Base-by-base conservation (phyloP, 2,113 vertebrate species). In the Pomatorhinus ruficollis region DNA sequence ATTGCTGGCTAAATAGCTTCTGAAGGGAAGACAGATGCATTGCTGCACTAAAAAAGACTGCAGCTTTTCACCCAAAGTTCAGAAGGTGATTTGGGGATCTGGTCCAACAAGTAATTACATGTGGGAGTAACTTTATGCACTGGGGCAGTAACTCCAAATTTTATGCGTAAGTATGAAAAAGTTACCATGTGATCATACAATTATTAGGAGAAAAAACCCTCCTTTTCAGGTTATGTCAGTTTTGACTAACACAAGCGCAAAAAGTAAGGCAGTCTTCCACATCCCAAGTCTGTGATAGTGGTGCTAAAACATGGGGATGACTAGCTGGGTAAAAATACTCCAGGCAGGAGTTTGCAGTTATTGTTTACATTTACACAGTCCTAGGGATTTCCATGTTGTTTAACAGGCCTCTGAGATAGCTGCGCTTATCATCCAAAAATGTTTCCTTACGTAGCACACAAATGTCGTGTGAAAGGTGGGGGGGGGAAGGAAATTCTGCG, bases 301-400 rank as follows among this genome's bases (percentile, higher is more conserved):
- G 33, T 64, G 33, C 53, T 91, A 79, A 93, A 97, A 49, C n/a
- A 79, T 4, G 10, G 35, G 84, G 75, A 82, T 57, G 68, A 61
- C 40, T 74, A 75, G 23, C 27, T 74, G 54, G 20, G 25, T 57
- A 25, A 89, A 92, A 79, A 39, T 11, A 2, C 6, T 74, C 56
- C 70, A 71, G 49, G 31, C 23, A 76, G 47, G 44, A 63, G 27
- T 66, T 71, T 59, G 61, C 59, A 76, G 61, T 42, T 94, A 42
- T 22, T 91, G 54, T 95, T 94, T 93, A 93, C 74, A 78, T 79
- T 89, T 84, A 79, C 53, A 82, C 19, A 85, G 60, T 56, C 70
- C 47, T 28, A 61, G 68, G 72, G 71, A 87, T 94, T 91, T 91
- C 72, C 30, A 35, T 27, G 49, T 35, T 64, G 27, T 89, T 94